Base-by-base conservation (phyloP, 2,113 vertebrate species). In the Pedionomus torquatus region DNA sequence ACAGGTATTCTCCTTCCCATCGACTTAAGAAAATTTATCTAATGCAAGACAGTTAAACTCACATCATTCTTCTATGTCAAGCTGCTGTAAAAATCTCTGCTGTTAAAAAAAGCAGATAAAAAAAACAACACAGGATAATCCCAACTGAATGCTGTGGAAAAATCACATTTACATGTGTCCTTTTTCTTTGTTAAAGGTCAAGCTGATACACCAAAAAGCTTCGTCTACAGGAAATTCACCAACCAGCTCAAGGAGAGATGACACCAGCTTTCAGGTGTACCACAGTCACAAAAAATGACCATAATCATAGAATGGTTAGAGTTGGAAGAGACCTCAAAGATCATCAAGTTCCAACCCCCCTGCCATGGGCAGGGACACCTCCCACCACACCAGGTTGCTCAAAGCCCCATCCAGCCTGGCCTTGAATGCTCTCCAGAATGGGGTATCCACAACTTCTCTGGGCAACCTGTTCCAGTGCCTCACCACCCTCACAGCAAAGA, bases 111-210 rank as follows among this genome's bases (percentile, higher is more conserved):
- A 74, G 33, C 17, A 89, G 58, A 86, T 28, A 24, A 4, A 31
- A 82, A 79, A 85, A 85, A 19, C 33, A 87, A 39, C 69, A 52
- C 28, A 65, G 52, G 80, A 87, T 66, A 77, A 79, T 80, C 54
- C 66, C 70, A 84, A 30, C 31, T 54, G 79, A 87, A 70, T 76
- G 70, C 41, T 75, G 30, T 18, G 76, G 71, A 63, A 95, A 77
- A 86, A 33, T 83, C 63, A 95, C 84, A 95, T 94, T 94, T 95
- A 90, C 44, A 68, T 37, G 18, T 46, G 70, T 54, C 41, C 44
- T 91, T 91, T 92, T 87, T 26, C 78, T 85, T 24, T 16, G 48
- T 37, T 93, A 96, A 95, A 96, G 87, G 91, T 94, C 90, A 96
- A 58, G 31, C 2, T 87, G 74, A 89, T 72, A 84, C 66, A 93